Evolutionary conservation across 2,797 vertebrate species (phyloP).

Genomic region (Ciconia nigra): DNA sequence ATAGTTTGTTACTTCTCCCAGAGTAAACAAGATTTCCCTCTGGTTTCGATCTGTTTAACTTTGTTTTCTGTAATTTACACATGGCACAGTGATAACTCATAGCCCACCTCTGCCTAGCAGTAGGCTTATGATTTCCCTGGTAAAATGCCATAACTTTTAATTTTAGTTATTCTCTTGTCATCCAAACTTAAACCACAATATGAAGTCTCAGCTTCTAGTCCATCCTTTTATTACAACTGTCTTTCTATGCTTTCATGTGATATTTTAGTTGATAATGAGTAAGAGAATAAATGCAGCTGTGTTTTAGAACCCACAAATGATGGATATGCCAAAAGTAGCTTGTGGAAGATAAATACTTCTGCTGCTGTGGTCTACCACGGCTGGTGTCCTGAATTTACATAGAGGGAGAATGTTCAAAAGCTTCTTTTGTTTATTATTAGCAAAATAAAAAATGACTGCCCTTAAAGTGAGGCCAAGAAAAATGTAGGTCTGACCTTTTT

Average conservation of each 20-base stretch:
- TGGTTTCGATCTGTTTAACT: background rate
- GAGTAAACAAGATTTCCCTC: background rate
- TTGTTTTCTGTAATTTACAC: background rate
- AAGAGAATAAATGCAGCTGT: conserved; percentile 61
- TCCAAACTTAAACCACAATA: conserved; percentile 44
- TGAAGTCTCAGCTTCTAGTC: conserved; percentile 11
- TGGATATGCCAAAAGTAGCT: conserved; percentile 67
- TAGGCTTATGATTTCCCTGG: conserved; percentile 1
- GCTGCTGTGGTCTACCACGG: conserved; percentile 71
- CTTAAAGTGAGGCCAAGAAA: conserved; percentile 72
- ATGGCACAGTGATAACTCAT: background rate
- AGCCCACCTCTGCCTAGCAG: background rate
- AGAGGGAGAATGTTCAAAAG: conserved; percentile 69
- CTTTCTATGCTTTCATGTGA: conserved; percentile 5
- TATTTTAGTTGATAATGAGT: conserved; percentile 53
- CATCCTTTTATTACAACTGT: conserved; percentile 13
- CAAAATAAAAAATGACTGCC: conserved; percentile 71
- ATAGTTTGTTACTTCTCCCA: background rate
- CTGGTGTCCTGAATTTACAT: conserved; percentile 72
- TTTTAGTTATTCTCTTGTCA: conserved; percentile 20
- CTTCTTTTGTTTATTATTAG: conserved; percentile 61
- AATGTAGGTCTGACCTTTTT: conserved; percentile 67
- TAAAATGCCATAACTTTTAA: conserved; percentile 10
- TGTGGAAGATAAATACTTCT: conserved; percentile 71
- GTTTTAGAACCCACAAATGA: conserved; percentile 43